Conservation (phyloP, 2,888 invertebrate species). For the Ferrisia virgata region DNA sequence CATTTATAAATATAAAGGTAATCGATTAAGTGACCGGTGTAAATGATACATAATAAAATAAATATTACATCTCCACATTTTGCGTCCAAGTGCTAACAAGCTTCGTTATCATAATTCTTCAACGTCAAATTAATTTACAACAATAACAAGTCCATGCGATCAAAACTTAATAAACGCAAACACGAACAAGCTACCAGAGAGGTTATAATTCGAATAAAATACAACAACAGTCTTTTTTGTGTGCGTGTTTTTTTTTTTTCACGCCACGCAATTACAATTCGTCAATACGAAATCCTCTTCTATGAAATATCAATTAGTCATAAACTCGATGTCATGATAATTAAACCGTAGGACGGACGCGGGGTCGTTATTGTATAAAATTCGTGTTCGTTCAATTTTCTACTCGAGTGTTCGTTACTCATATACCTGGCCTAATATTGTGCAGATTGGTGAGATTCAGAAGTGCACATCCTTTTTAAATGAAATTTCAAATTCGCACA, state of each 20-base stretch:
- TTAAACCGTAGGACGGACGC: background rate
- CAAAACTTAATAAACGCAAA: background rate
- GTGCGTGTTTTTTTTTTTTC: no score
- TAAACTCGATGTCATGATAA: background rate
- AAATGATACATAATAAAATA: background rate
- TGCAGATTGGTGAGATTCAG: no score
- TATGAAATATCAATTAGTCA: background rate
- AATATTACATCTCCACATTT: background rate
- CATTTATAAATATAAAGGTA: no score
- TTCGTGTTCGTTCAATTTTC: background rate
- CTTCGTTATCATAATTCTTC: background rate
- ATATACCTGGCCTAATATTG: no score
- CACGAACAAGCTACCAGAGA: background rate
- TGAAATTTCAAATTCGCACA: no score
- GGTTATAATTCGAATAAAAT: background rate
- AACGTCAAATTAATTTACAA: background rate
- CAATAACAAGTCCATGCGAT: background rate
- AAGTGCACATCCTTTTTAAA: no score
- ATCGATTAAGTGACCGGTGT: background rate
- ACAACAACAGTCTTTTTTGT: background rate
- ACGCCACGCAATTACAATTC: background rate
- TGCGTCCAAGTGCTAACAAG: constrained; percentile 19
- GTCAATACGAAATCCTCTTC: background rate
- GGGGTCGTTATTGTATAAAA: background rate
- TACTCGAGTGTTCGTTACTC: no score